Evolutionary conservation across 2,888 invertebrate species (phyloP), one percentile per base, ranked within the genome.

Genomic region (Cotesia congregata): DNA sequence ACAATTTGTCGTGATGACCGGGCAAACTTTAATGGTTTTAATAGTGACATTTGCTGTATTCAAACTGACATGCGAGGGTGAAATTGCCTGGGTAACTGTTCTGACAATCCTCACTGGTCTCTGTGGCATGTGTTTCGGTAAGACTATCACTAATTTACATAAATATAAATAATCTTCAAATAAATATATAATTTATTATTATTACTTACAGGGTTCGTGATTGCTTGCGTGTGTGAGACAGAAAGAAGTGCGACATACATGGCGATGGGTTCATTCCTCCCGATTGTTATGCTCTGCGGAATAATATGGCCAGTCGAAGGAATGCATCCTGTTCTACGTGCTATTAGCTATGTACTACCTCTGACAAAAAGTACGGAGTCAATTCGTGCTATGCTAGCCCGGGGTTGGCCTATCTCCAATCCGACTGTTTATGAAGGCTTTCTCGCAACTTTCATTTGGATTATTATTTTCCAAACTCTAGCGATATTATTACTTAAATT

Each of bases 241-340:
- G 96, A 96, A 86, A 92, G 96, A 78, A 95, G 95, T 0, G 96
- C 96, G 0, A 96, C 96, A 0, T 96, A 96, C 86, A 90, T 96
- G 85, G 96, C 96, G 0, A 91, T 96, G 89, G 96, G 96, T 0
- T 95, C 95, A 0, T 96, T 96, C 89, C 88, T 96, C 78, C 96
- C 96, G 1, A 95, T 96, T 88, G 94, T 96, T 20, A 92, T 96
- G 93, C 90, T 96, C 5, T 96, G 96, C 82, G 96, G 96, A 71
- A 96, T 98, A 78, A 95, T 98, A 83, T 98, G 98, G 98, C 98
- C 98, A 0, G 92, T 97, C 79, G 96, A 98, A 91, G 97, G 95
- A 62, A 98, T 98, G 95, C 96, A 96, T 86, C 90, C 92, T 0
- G 84, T 93, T 64, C 90, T 97, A 4, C 93, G 93, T 86, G 93